These are phyloP conservation scores for Cirrhinus mrigala DNA, from an alignment of 2,797 vertebrate species.

Conservation along the genomic window DNA sequence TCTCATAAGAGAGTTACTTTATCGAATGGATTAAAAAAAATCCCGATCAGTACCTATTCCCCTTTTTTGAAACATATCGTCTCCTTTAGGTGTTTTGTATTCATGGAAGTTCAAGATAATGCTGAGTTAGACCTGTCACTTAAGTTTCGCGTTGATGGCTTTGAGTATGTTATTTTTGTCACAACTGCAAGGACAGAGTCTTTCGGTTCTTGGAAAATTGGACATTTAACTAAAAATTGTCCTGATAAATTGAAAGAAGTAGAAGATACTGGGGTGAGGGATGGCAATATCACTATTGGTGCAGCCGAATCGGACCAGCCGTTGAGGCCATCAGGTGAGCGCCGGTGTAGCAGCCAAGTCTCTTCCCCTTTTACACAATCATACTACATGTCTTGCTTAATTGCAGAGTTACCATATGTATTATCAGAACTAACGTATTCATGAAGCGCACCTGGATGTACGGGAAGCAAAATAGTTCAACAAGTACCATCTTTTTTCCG, in stretches of 20 bases:
- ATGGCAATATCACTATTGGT: too few species aligned
- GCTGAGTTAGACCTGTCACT: neutral
- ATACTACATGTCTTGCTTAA: neutral
- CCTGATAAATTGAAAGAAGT: too few species aligned
- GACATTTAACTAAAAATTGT: too few species aligned
- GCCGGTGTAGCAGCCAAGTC: too few species aligned
- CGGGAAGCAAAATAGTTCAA: neutral
- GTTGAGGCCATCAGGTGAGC: too few species aligned
- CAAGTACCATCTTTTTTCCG: neutral
- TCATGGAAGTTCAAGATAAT: neutral
- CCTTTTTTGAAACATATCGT: too few species aligned
- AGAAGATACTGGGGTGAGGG: too few species aligned
- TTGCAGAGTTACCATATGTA: neutral
- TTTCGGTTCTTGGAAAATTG: neutral
- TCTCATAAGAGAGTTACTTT: too few species aligned
- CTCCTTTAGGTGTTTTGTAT: neutral
- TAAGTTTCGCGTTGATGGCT: neutral
- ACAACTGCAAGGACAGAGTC: neutral
- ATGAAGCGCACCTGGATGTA: neutral
- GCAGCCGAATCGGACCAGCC: neutral
- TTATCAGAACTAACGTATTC: neutral
- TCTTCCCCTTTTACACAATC: neutral
- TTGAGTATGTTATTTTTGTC: neutral
- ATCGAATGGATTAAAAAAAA: too few species aligned
- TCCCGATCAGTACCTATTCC: too few species aligned